Evolutionary conservation across 2,888 invertebrate species (phyloP).

Genomic region (Sesia bembeciformis): DNA sequence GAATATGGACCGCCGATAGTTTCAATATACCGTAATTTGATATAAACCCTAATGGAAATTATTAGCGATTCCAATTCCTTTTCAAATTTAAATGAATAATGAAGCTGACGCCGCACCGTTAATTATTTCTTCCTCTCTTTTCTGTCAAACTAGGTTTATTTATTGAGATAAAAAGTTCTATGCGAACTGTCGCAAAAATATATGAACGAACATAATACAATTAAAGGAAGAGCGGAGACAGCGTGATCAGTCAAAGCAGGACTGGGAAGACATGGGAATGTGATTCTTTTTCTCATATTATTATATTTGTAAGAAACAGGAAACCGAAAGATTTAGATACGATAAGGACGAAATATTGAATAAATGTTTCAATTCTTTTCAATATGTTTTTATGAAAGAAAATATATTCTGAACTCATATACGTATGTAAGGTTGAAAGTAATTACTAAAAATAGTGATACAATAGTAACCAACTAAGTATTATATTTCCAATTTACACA

Average conservation of each 20-base stretch:
- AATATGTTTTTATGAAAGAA: no score
- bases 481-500: no score
- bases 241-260: conserved; percentile 23
- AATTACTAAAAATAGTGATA: no score
- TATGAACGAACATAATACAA: conserved; percentile 4
- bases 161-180: neutral
- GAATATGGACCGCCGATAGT: conserved; percentile 5
- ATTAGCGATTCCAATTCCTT: neutral
- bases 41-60: no score
- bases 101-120: neutral
- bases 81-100: neutral
- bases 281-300: conserved; percentile 9
- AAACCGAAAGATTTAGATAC: neutral
- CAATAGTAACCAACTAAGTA: no score
- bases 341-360: no score
- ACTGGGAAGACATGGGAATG: conserved; percentile 18
- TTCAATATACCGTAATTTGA: neutral
- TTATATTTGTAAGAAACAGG: neutral
- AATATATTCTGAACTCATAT: no score
- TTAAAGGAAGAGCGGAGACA: conserved; percentile 12
- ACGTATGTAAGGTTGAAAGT: no score
- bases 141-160: neutral
- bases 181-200: neutral
- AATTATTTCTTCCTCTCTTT: neutral
- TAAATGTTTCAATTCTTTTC: no score